A percentile compares a stretch with the other conserved stretches of the same genome.
phyloP scores from a whole-genome alignment of 2,888 invertebrate genomes.

The Acrocera orbiculus region DNA sequence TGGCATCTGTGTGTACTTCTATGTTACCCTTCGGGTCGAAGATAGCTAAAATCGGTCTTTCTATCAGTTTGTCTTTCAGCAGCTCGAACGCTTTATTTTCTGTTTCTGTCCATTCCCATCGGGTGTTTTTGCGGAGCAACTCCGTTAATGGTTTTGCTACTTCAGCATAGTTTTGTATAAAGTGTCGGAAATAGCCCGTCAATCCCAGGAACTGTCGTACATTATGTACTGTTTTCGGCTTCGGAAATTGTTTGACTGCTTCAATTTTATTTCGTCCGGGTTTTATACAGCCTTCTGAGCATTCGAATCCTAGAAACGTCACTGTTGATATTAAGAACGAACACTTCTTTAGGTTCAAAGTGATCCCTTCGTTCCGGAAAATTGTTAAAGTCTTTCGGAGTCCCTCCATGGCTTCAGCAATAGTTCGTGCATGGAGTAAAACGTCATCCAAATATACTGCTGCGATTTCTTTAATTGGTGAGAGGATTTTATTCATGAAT shows the following conservation, averaged over 20 bases:
- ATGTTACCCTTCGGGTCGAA: too few species aligned
- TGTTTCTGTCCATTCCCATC: too few species aligned
- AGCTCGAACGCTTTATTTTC: too few species aligned
- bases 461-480: neutral
- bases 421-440: slow-evolving; percentile 10
- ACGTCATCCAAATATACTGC: slow-evolving; percentile 16
- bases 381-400: slow-evolving; percentile 14
- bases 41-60: too few species aligned
- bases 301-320: slow-evolving; percentile 19
- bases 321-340: slow-evolving; percentile 15
- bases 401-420: slow-evolving; percentile 12
- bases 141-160: too few species aligned
- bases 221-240: slow-evolving; percentile 16
- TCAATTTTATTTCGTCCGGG: slow-evolving; percentile 16
- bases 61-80: too few species aligned
- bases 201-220: slow-evolving; percentile 18
- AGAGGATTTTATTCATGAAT: slow-evolving; percentile 11
- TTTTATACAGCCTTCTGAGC: slow-evolving; percentile 14
- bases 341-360: slow-evolving; percentile 19
- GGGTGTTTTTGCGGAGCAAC: too few species aligned
- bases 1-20: too few species aligned
- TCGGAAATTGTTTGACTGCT: slow-evolving; percentile 17
- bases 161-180: too few species aligned
- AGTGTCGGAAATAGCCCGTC: too few species aligned
- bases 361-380: slow-evolving; percentile 16